These are phyloP conservation scores for Meganola albula DNA, from an alignment of 2,888 invertebrate genomes.

Conservation along the genomic window DNA sequence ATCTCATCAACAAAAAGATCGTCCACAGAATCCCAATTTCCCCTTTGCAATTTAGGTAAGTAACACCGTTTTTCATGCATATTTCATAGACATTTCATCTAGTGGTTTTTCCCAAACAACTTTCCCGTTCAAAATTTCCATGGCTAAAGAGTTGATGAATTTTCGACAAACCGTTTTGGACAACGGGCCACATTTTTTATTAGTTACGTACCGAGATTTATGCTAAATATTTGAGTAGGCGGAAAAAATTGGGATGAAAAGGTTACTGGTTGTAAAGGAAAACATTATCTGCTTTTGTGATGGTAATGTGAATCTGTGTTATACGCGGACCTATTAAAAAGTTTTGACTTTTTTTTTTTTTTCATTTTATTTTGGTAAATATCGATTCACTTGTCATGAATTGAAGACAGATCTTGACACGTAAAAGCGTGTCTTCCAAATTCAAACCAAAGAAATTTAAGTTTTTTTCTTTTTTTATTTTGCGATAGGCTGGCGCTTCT, in stretches of 20 bases:
- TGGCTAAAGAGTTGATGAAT: conserved; percentile 11
- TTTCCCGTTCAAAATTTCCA: conserved; percentile 18
- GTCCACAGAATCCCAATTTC: conserved; percentile 5
- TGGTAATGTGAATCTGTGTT: too few species aligned
- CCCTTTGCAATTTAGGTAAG: conserved; percentile 12
- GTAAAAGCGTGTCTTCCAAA: too few species aligned
- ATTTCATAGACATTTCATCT: conserved; percentile 19
- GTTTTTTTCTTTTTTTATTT: too few species aligned
- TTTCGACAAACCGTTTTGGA: conserved; percentile 16
- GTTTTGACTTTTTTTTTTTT: too few species aligned
- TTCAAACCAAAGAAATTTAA: too few species aligned
- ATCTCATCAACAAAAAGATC: not conserved
- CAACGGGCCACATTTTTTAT: conserved; percentile 23
- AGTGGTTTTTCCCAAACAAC: conserved; percentile 21
- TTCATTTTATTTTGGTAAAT: too few species aligned
- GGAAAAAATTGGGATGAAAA: conserved; percentile 2
- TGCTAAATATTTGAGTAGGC: conserved; percentile 13
- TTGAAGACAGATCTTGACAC: too few species aligned
- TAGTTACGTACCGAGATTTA: conserved; percentile 14
- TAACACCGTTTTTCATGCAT: conserved; percentile 11
- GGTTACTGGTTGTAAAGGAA: too few species aligned
- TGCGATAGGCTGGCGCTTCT: too few species aligned
- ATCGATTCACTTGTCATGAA: too few species aligned
- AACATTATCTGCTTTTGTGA: too few species aligned
- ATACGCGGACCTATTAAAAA: too few species aligned